A percentile compares a stretch with the other conserved stretches of the same genome.
Conservation (phyloP, 2,888 invertebrate species). For the Amphipoea lucens region DNA sequence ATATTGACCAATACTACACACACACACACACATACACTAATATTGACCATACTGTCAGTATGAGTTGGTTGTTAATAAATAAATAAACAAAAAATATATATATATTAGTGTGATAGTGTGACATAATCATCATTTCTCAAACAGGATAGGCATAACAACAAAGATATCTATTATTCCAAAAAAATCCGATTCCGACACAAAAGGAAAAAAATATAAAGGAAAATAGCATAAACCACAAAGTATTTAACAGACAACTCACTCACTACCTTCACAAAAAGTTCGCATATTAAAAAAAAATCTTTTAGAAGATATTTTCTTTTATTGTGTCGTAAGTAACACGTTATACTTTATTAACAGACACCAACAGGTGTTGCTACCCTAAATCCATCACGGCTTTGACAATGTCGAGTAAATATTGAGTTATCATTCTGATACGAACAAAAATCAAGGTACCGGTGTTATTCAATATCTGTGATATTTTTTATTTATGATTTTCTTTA, state of each 20-base stretch:
- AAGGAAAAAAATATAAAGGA: background rate
- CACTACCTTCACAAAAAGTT: slow-evolving; percentile 15
- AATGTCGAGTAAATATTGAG: slow-evolving; percentile 65
- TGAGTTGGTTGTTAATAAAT: too few relatives aligned
- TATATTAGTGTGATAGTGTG: too few relatives aligned
- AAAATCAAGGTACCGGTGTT: slow-evolving; percentile 36
- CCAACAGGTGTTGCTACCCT: slow-evolving; percentile 71
- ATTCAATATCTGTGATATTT: slow-evolving; percentile 50
- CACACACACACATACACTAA: too few relatives aligned
- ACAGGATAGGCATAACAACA: background rate
- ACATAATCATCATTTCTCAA: background rate
- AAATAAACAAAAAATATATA: too few relatives aligned
- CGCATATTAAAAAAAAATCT: slow-evolving; percentile 34
- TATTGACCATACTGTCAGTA: too few relatives aligned
- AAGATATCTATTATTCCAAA: background rate
- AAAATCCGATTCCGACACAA: background rate
- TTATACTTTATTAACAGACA: slow-evolving; percentile 64
- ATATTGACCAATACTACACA: too few relatives aligned
- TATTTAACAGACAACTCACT: slow-evolving; percentile 44
- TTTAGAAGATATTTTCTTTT: slow-evolving; percentile 54
- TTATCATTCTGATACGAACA: slow-evolving; percentile 60
- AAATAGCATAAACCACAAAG: slow-evolving; percentile 12
- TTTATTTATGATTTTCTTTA: slow-evolving; percentile 16
- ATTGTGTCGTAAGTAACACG: slow-evolving; percentile 57
- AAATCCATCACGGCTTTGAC: slow-evolving; percentile 68